Evolutionary conservation across 2,888 invertebrate genomes (phyloP), one percentile per base, ranked within the genome.

Genomic region (Cosmorhoe ocellata): DNA sequence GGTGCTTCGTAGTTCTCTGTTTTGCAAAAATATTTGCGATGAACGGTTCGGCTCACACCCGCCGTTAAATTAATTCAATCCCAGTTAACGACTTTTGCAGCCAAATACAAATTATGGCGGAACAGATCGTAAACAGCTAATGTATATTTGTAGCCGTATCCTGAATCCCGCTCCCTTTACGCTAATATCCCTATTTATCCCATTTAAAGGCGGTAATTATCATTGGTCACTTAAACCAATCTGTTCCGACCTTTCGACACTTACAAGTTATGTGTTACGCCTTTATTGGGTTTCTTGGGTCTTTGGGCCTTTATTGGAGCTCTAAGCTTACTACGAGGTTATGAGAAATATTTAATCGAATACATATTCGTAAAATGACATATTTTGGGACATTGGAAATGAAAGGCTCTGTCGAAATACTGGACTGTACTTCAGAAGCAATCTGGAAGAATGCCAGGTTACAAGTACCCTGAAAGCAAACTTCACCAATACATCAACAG

Each of bases 61-160:
- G 52, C 51, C 62, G 58, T 62, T 51, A 62, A 62, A 62, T 62
- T 62, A 59, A 62, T 62, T 59, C 62, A 62, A 62, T 62, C 62
- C 62, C 54, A 59, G 59, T 59, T 62, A 62, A 62, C 62, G 62
- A 62, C 62, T 62, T n/a, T 56, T 51, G 54, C 58, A 59, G 61
- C 58, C 58, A 55, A 62, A 62, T 59, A 62, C 62, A 62, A 62
- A 62, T 62, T 59, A 59, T 59, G 58, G 59, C 58, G 58, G 42
- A 59, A 62, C 62, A 62, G 59, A 59, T 62, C 62, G 62, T 62
- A 62, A 62, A 62, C 62, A 62, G 62, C 62, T 59, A 62, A 62
- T 62, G 62, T 62, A 59, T 62, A 59, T 62, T 58, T 56, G 56
- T 58, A 45, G 62, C 62, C 45, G 59, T 56, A 56, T 56, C 59